Percentiles rank a stretch among this genome's conserved stretches.
These are phyloP conservation scores for Sarcophaga carnaria DNA, from an alignment of 2,888 invertebrate genomes.

Conservation along the genomic window DNA sequence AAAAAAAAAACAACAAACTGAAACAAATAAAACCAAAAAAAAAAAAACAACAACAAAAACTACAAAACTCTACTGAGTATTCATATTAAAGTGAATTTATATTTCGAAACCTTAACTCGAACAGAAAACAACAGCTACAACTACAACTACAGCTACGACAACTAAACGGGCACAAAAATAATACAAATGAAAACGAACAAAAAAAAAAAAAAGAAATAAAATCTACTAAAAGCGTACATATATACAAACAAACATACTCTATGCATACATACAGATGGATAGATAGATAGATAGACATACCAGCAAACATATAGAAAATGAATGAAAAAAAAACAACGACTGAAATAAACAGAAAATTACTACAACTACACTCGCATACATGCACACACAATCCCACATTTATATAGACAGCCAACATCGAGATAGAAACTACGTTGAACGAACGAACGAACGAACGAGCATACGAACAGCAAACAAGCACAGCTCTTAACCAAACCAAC, in stretches of 20 bases:
- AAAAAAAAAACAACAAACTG: not conserved
- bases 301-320: slow-evolving; percentile 45
- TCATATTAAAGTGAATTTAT: slow-evolving; percentile 69
- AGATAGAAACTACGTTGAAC: slow-evolving; percentile 40
- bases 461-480: slow-evolving; percentile 3
- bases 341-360: slow-evolving; percentile 65
- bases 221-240: not conserved
- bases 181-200: slow-evolving; percentile 52
- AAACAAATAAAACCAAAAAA: slow-evolving; percentile 34
- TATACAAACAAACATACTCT: slow-evolving; percentile 27
- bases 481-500: slow-evolving; percentile 31
- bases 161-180: slow-evolving; percentile 68
- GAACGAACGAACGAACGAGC: slow-evolving; percentile 45
- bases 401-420: not conserved
- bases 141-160: slow-evolving; percentile 45
- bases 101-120: slow-evolving; percentile 70
- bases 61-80: slow-evolving; percentile 66
- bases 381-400: slow-evolving; percentile 7
- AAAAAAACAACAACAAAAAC: slow-evolving; percentile 32
- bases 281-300: slow-evolving; percentile 31
- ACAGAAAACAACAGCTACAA: slow-evolving; percentile 58
- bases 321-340: slow-evolving; percentile 30
- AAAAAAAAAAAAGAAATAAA: not conserved
- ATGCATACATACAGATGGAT: slow-evolving; percentile 29
- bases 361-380: slow-evolving; percentile 47